Percentiles rank a stretch among this genome's conserved stretches.
These are phyloP conservation scores for Apodemus speciosus DNA, from an alignment of 2,113 vertebrate genomes.

Conservation along the genomic window DNA sequence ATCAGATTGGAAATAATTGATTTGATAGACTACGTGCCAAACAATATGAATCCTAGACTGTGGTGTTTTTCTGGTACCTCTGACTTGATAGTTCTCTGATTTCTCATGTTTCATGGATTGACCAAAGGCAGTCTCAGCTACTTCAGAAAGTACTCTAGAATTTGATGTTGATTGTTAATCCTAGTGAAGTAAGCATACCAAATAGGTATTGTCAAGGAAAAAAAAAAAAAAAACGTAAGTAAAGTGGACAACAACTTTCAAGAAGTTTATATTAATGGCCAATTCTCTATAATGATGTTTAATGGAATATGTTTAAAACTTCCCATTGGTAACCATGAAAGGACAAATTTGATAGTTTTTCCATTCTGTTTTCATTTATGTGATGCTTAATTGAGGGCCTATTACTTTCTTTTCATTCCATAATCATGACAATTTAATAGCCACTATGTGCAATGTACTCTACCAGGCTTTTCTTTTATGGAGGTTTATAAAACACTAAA, in stretches of 20 bases:
- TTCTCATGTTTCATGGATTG: conserved; percentile 6
- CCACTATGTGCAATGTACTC: background rate
- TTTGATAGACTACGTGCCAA: conserved; percentile 6
- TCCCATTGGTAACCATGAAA: background rate
- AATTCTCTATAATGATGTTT: background rate
- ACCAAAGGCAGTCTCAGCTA: background rate
- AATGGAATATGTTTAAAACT: background rate
- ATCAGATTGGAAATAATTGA: conserved; percentile 35
- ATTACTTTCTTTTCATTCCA: background rate
- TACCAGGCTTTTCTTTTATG: background rate
- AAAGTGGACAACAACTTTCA: conserved; percentile 2
- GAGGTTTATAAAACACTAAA: background rate
- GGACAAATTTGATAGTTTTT: background rate
- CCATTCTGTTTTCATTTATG: background rate
- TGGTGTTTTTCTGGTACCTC: background rate
- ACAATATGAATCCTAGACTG: background rate
- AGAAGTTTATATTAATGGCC: background rate
- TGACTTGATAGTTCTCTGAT: background rate
- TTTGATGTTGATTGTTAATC: conserved; percentile 23
- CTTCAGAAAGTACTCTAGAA: conserved; percentile 13
- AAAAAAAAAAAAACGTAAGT: background rate
- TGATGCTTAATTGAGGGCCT: background rate
- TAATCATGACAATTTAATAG: conserved; percentile 19
- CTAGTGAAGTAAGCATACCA: conserved; percentile 13
- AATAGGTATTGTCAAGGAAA: background rate